Evolutionary conservation across 23 tunicate species (phyloP).

Genomic region (Corella eumyota): DNA sequence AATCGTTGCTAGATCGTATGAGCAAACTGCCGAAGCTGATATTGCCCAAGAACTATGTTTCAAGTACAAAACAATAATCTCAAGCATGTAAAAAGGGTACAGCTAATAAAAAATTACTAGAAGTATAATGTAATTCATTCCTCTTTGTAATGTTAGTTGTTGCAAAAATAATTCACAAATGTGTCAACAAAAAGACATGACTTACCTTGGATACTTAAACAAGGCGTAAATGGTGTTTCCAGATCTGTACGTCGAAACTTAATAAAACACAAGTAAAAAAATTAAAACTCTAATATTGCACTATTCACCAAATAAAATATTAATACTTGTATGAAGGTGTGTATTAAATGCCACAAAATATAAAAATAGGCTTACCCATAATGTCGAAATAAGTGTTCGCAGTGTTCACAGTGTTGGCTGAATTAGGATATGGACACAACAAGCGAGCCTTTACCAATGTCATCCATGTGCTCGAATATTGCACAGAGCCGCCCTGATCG

Average conservation of each 20-base stretch:
- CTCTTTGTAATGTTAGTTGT: too few relatives aligned
- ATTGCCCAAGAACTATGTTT: constrained; percentile 13
- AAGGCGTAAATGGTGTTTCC: constrained; percentile 16
- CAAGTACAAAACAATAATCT: too few relatives aligned
- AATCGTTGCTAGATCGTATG: not conserved
- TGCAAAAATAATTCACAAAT: too few relatives aligned
- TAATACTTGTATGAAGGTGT: too few relatives aligned
- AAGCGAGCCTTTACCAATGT: constrained; percentile 23
- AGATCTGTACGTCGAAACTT: constrained; percentile 4
- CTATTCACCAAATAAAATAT: too few relatives aligned
- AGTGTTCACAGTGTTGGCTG: not conserved
- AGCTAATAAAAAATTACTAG: too few relatives aligned
- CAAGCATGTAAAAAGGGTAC: too few relatives aligned
- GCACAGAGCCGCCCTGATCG: constrained; percentile 13
- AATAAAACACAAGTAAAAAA: too few relatives aligned
- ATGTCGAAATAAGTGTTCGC: constrained; percentile 10
- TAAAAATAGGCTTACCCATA: constrained; percentile 1
- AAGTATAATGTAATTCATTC: too few relatives aligned
- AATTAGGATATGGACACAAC: constrained; percentile 18
- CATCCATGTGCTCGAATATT: constrained; percentile 3
- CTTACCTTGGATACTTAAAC: constrained; percentile 13
- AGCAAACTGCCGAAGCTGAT: constrained; percentile 14
- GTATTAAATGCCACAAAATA: not conserved
- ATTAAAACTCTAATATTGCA: too few relatives aligned
- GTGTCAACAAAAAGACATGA: not conserved